These are phyloP conservation scores for Porites australiensis DNA, from an alignment of 64 coral and sea anemone species.

Conservation along the genomic window DNA sequence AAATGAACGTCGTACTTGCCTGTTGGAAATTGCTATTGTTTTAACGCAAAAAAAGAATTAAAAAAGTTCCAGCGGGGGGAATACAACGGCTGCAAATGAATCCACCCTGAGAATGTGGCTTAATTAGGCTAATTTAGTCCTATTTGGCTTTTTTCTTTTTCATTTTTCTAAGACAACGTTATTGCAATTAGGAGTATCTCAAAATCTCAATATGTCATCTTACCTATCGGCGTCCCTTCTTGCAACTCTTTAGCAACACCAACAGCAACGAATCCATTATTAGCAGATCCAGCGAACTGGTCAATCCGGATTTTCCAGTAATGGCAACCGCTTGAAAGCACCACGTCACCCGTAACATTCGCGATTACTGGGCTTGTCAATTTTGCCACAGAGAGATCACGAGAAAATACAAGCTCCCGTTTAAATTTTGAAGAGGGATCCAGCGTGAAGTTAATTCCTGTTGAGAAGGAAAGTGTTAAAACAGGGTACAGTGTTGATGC, in stretches of 20 bases:
- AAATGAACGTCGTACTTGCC: too few relatives aligned
- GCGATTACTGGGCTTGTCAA: conserved; percentile 66
- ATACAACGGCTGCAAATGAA: too few relatives aligned
- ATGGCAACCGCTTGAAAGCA: conserved; percentile 71
- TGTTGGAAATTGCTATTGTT: too few relatives aligned
- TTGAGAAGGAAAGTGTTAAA: background rate
- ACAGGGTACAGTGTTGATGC: background rate
- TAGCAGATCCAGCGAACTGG: conserved; percentile 74
- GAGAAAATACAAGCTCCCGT: conserved; percentile 86
- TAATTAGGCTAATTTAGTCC: too few relatives aligned
- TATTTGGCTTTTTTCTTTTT: too few relatives aligned
- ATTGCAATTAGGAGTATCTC: too few relatives aligned
- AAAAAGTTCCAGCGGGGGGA: too few relatives aligned
- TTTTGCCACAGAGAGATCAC: conserved; percentile 77
- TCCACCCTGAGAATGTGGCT: too few relatives aligned
- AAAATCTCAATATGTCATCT: background rate
- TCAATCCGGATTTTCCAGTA: conserved; percentile 91
- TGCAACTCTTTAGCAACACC: conserved; percentile 57
- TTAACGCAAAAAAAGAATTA: too few relatives aligned
- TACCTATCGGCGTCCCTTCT: conserved; percentile 76
- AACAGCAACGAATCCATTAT: conserved; percentile 74
- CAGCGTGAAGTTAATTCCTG: conserved; percentile 85
- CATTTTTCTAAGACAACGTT: too few relatives aligned
- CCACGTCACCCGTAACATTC: conserved; percentile 55
- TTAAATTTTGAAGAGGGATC: conserved; percentile 74